These are phyloP conservation scores for Polypterus bichir DNA, from an alignment of 2,113 vertebrate genomes.

Conservation along the genomic window DNA sequence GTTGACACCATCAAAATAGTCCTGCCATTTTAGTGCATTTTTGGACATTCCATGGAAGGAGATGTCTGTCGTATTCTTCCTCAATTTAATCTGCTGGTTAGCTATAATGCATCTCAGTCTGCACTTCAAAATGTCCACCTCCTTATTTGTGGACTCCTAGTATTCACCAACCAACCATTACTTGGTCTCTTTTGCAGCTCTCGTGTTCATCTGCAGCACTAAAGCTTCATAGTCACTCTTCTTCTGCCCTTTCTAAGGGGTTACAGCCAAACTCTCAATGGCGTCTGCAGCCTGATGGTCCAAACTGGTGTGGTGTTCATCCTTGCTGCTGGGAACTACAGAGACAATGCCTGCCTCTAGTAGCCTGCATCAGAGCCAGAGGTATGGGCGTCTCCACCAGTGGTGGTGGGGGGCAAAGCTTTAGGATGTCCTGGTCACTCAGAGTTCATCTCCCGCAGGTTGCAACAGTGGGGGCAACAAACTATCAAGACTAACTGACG, in stretches of 20 bases:
- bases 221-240: constrained; percentile 36
- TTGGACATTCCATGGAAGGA: no score
- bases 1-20: no score
- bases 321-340: constrained; percentile 70
- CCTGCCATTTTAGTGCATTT: no score
- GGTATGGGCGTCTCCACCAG: constrained; percentile 28
- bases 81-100: no score
- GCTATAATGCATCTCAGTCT: no score
- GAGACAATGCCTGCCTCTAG: constrained; percentile 69
- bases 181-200: constrained; percentile 34
- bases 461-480: constrained; percentile 72
- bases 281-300: constrained; percentile 48
- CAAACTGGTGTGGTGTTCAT: constrained; percentile 43
- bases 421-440: not conserved
- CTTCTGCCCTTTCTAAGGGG: constrained; percentile 54
- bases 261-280: constrained; percentile 56
- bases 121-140: no score
- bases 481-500: constrained; percentile 58
- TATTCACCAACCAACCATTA: no score
- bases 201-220: constrained; percentile 54
- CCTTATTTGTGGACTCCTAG: no score
- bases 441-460: constrained; percentile 42
- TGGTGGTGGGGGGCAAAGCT: not conserved
- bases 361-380: constrained; percentile 73
- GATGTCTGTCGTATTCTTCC: no score